phyloP scores from a whole-genome alignment of 92 coral and sea anemone species.

The Porites divaricata region DNA sequence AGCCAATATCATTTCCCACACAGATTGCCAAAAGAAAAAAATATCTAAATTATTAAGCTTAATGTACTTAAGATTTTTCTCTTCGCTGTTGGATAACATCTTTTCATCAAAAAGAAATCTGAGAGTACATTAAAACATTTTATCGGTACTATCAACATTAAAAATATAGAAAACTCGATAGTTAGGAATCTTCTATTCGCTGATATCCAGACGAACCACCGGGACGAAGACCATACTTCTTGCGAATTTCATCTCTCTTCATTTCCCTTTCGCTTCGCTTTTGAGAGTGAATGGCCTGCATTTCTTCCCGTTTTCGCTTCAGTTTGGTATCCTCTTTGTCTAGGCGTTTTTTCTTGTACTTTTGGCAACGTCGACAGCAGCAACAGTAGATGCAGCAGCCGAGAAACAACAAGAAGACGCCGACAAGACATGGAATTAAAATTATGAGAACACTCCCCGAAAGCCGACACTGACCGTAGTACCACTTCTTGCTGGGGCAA shows the following conservation, averaged over 20 bases:
- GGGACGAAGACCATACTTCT: constrained; percentile 94
- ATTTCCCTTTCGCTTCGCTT: constrained; percentile 87
- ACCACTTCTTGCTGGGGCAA: constrained; percentile 87
- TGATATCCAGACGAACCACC: constrained; percentile 86
- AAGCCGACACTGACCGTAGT: constrained; percentile 82
- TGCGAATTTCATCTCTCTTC: constrained; percentile 86
- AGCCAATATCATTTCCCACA: neutral
- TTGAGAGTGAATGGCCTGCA: constrained; percentile 86
- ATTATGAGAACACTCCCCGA: constrained; percentile 88
- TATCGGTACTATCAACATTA: neutral
- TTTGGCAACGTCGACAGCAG: constrained; percentile 90
- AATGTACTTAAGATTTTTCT: neutral
- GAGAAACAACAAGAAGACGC: constrained; percentile 73
- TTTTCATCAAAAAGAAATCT: neutral
- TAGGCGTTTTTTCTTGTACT: constrained; percentile 79
- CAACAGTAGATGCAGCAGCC: constrained; percentile 97
- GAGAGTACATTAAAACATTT: neutral
- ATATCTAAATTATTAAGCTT: neutral
- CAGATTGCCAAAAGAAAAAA: neutral
- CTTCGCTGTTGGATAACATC: neutral
- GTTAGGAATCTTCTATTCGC: constrained; percentile 59
- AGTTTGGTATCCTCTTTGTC: constrained; percentile 91
- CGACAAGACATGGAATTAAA: constrained; percentile 80
- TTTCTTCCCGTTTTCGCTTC: constrained; percentile 87
- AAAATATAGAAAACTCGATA: neutral